phyloP scores from a whole-genome alignment of 2,797 vertebrate genomes.

The Apogon hyalosoma region DNA sequence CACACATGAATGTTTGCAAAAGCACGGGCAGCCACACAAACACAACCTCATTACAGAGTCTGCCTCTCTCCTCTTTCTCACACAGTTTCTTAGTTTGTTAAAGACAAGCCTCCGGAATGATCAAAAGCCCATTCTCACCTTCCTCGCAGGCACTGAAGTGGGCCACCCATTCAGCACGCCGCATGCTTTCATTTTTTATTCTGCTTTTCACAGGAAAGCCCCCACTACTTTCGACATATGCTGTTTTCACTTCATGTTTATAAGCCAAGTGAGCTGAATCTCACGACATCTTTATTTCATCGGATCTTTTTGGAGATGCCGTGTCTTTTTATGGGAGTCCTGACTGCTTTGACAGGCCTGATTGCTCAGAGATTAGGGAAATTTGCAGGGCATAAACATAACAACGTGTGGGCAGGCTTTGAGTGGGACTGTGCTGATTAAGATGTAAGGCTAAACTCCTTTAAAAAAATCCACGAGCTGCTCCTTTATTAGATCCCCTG shows the following conservation, averaged over 20 bases:
- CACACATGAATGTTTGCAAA: constrained; percentile 28
- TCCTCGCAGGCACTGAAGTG: constrained; percentile 51
- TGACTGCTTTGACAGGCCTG: constrained; percentile 33
- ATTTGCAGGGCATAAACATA: constrained; percentile 64
- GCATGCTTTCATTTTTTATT: constrained; percentile 51
- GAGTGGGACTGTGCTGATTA: constrained; percentile 31
- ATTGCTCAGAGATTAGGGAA: constrained; percentile 58
- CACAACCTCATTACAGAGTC: constrained; percentile 35
- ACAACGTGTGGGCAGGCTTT: constrained; percentile 35
- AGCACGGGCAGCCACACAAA: constrained; percentile 14
- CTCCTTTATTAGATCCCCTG: constrained; percentile 60
- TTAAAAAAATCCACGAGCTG: constrained; percentile 40
- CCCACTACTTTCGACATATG: constrained; percentile 24
- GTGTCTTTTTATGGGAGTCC: constrained; percentile 36
- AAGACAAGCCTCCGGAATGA: constrained; percentile 48
- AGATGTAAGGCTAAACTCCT: constrained; percentile 31
- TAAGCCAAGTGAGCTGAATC: constrained; percentile 30
- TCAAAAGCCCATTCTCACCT: constrained; percentile 64
- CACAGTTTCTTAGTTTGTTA: constrained; percentile 1
- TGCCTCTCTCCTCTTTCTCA: constrained; percentile 13
- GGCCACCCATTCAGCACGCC: constrained; percentile 47
- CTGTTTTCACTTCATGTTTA: constrained; percentile 35
- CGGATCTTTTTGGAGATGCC: not conserved
- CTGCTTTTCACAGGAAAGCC: constrained; percentile 34
- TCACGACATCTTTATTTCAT: constrained; percentile 50